Percentiles rank a stretch among this genome's conserved stretches.
phyloP scores from a whole-genome alignment of 1,140 invertebrate species.

The Bombus soroeensis region DNA sequence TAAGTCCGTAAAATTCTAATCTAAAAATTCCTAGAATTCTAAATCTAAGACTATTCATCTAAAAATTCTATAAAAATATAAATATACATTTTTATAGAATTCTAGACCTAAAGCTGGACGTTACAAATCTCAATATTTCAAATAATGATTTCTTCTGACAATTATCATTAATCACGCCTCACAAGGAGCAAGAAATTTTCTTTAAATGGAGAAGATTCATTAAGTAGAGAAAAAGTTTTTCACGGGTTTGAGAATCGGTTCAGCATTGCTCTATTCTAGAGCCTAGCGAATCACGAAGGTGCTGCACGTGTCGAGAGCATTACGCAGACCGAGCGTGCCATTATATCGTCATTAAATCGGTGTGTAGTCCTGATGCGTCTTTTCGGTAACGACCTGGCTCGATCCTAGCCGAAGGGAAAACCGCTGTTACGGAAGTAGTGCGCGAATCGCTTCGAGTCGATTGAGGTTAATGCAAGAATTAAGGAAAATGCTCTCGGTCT shows the following conservation, averaged over 20 bases:
- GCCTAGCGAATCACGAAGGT: neutral
- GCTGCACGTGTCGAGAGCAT: conserved; percentile 62
- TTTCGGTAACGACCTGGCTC: conserved; percentile 65
- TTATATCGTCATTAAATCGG: conserved; percentile 68
- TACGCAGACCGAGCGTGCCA: conserved; percentile 57
- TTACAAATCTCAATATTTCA: too few relatives aligned
- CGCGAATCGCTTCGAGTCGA: conserved; percentile 68
- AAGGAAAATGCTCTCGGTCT: conserved; percentile 27
- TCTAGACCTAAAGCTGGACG: too few relatives aligned
- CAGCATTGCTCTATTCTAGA: neutral
- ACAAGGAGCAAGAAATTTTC: too few relatives aligned
- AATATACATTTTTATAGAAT: too few relatives aligned
- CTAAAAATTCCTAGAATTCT: neutral
- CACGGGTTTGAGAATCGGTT: neutral
- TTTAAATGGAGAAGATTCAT: too few relatives aligned
- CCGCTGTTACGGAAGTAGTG: conserved; percentile 46
- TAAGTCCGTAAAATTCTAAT: neutral
- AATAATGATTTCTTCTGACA: too few relatives aligned
- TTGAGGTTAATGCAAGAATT: conserved; percentile 64
- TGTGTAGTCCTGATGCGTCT: conserved; percentile 51
- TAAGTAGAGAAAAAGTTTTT: neutral
- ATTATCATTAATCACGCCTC: too few relatives aligned
- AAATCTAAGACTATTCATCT: neutral
- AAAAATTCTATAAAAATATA: neutral
- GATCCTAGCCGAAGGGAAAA: conserved; percentile 56